Conservation (phyloP, 2,113 vertebrate genomes). For the human region DNA sequence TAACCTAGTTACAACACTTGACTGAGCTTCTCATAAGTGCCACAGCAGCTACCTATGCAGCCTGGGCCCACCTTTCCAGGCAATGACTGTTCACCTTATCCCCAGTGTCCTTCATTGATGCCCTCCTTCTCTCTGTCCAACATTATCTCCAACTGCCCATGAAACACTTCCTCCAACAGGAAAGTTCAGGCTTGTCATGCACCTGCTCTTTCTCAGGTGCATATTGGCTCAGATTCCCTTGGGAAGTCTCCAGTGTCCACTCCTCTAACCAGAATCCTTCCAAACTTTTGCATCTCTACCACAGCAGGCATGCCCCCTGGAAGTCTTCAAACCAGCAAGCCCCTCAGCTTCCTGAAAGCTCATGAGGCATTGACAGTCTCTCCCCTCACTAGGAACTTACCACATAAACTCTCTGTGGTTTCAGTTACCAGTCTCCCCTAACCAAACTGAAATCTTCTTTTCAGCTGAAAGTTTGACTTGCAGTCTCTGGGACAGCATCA, state of each 20-base stretch:
- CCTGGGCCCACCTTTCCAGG: not conserved
- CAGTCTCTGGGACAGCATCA: fast-evolving
- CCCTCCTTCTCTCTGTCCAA: not conserved
- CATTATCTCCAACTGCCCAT: not conserved
- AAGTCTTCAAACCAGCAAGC: not conserved
- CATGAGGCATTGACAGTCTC: not conserved
- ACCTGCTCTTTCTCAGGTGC: not conserved
- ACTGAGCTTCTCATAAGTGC: not conserved
- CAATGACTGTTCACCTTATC: not conserved
- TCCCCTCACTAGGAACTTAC: not conserved
- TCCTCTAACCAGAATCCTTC: not conserved
- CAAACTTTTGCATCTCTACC: not conserved
- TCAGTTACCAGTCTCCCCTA: not conserved
- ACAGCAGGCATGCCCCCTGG: not conserved
- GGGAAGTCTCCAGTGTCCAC: not conserved
- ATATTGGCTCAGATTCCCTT: not conserved
- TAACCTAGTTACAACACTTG: not conserved
- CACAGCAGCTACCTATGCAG: fast-evolving
- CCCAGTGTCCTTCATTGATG: not conserved
- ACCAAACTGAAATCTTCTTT: not conserved
- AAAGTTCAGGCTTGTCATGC: not conserved
- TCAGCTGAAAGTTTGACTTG: not conserved
- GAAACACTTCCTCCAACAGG: not conserved
- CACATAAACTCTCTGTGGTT: not conserved
- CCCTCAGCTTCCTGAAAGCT: not conserved